Evolutionary conservation across 30 jellyfish, hydroid and myxozoan genomes (phyloP).

Genomic region (Catostylus mosaicus): DNA sequence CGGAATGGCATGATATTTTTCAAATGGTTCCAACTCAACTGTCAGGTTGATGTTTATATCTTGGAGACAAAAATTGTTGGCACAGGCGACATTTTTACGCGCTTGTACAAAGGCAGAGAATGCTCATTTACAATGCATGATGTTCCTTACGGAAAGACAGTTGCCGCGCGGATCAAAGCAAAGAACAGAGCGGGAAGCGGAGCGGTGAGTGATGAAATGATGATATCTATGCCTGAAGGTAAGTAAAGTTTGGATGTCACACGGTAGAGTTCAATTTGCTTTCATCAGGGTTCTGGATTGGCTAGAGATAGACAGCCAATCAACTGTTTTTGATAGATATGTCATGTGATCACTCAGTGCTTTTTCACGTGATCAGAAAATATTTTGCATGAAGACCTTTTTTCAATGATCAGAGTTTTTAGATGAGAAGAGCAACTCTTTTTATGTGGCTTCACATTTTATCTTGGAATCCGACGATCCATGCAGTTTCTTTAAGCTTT

Average conservation of each 20-base stretch:
- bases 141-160: slow-evolving; percentile 26
- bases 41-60: slow-evolving; percentile 51
- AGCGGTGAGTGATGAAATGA: slow-evolving; percentile 9
- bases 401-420: too few relatives aligned
- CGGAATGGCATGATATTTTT: slow-evolving; percentile 34
- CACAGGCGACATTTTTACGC: background rate
- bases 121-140: background rate
- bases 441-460: too few relatives aligned
- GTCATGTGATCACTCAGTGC: too few relatives aligned
- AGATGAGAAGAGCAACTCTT: too few relatives aligned
- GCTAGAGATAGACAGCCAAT: too few relatives aligned
- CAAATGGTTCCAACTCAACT: slow-evolving; percentile 59
- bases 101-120: slow-evolving; percentile 59
- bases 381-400: too few relatives aligned
- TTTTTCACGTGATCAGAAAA: too few relatives aligned
- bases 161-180: slow-evolving; percentile 41
- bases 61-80: slow-evolving; percentile 9
- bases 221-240: slow-evolving; percentile 42
- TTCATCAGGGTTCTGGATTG: background rate
- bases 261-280: background rate
- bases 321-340: too few relatives aligned
- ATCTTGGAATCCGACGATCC: too few relatives aligned
- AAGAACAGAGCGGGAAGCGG: slow-evolving; percentile 69
- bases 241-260: background rate
- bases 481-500: too few relatives aligned